Conservation (phyloP, 2,113 vertebrate species). For the Takifugu flavidus region DNA sequence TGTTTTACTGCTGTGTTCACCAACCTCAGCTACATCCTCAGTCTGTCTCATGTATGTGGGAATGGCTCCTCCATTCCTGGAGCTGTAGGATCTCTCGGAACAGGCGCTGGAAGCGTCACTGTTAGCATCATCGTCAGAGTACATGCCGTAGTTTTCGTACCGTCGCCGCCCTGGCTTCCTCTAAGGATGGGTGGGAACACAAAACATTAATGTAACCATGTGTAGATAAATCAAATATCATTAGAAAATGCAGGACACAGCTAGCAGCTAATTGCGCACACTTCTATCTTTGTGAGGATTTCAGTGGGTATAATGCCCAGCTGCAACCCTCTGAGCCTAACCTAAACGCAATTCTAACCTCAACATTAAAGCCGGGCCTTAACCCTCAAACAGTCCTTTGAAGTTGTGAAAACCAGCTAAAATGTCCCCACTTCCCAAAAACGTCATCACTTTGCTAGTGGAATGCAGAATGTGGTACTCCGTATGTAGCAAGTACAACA, state of each 20-base stretch:
- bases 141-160: conserved; percentile 91
- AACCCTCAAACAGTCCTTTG: too few relatives aligned
- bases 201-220: conserved; percentile 18
- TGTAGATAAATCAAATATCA: background rate
- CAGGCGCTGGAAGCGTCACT: conserved; percentile 95
- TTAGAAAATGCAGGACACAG: background rate
- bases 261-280: background rate
- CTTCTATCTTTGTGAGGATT: background rate
- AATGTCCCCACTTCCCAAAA: too few relatives aligned
- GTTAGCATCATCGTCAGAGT: conserved; percentile 95
- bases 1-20: background rate
- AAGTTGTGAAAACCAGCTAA: too few relatives aligned
- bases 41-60: conserved; percentile 96
- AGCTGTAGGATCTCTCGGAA: conserved; percentile 93
- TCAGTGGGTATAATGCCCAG: too few relatives aligned
- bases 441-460: too few relatives aligned
- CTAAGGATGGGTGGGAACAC: conserved; percentile 49
- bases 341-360: too few relatives aligned
- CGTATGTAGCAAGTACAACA: conserved; percentile 3
- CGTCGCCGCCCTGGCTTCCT: conserved; percentile 92
- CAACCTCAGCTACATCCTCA: conserved; percentile 89
- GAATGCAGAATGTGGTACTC: too few relatives aligned
- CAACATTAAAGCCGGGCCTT: too few relatives aligned
- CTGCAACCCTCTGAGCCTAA: too few relatives aligned
- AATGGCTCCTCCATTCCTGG: conserved; percentile 88